These are phyloP conservation scores for Octodonta nipae DNA, from an alignment of 2,888 invertebrate species.

Conservation along the genomic window DNA sequence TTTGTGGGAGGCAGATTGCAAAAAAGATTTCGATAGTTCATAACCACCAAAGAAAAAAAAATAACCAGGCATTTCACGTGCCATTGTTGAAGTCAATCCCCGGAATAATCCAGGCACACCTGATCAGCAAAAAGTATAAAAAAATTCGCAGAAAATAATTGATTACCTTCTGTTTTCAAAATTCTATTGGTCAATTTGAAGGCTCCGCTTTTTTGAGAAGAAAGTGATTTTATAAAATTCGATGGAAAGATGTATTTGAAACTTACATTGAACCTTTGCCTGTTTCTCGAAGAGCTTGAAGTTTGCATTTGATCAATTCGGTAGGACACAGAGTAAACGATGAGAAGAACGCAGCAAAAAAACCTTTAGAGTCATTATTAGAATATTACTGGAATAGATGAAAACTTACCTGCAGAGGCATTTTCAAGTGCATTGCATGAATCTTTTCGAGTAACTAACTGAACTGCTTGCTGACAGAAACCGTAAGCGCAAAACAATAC, in stretches of 20 bases:
- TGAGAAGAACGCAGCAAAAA: slow-evolving; percentile 90
- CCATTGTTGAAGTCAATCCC: slow-evolving; percentile 81
- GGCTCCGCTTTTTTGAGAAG: slow-evolving; percentile 45
- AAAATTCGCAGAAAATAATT: too few species aligned
- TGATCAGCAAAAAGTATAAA: too few species aligned
- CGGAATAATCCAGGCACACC: slow-evolving; percentile 66
- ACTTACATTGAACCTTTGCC: too few species aligned
- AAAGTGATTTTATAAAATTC: too few species aligned
- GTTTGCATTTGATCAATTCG: slow-evolving; percentile 89
- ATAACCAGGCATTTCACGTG: slow-evolving; percentile 96
- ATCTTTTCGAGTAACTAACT: slow-evolving; percentile 27
- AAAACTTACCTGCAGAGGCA: too few species aligned
- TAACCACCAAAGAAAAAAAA: slow-evolving; percentile 99
- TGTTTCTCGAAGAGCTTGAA: slow-evolving; percentile 86
- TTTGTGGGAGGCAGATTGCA: too few species aligned
- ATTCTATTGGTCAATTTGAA: slow-evolving; percentile 59
- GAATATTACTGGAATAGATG: too few species aligned
- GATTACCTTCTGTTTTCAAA: slow-evolving; percentile 60
- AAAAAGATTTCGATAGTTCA: slow-evolving; percentile 51
- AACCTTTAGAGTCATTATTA: slow-evolving; percentile 83
- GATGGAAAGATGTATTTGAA: too few species aligned
- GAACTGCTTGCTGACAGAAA: slow-evolving; percentile 80
- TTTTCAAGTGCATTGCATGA: slow-evolving; percentile 54
- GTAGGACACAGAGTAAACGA: slow-evolving; percentile 93
- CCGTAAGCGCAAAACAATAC: slow-evolving; percentile 93